phyloP scores from a whole-genome alignment of 2,888 invertebrate genomes.

The Oxyteleia sp. region DNA sequence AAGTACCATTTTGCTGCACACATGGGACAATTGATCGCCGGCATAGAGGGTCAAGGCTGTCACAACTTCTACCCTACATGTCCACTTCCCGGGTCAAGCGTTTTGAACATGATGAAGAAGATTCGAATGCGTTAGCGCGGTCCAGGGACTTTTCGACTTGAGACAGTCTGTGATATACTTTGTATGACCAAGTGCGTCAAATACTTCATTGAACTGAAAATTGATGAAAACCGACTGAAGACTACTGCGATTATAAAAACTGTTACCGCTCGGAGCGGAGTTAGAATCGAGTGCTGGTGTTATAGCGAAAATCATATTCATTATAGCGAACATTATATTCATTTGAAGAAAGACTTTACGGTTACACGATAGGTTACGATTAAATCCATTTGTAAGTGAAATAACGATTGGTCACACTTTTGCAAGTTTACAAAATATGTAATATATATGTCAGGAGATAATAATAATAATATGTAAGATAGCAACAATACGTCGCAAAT shows the following conservation, averaged over 20 bases:
- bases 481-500: constrained; percentile 52
- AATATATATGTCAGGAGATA: constrained; percentile 48
- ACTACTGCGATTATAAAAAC: no score
- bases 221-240: no score
- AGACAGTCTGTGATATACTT: constrained; percentile 77
- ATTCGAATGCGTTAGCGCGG: constrained; percentile 86
- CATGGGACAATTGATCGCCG: constrained; percentile 91
- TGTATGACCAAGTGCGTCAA: no score
- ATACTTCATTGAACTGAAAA: no score
- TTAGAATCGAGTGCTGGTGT: no score
- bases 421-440: constrained; percentile 40
- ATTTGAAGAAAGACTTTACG: no score
- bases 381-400: no score
- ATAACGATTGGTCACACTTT: constrained; percentile 10
- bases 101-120: constrained; percentile 90
- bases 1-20: constrained; percentile 91
- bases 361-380: no score
- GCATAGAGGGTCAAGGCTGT: constrained; percentile 90
- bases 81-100: constrained; percentile 90
- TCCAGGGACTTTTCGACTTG: constrained; percentile 26
- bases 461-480: no score
- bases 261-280: no score
- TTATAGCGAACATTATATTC: no score
- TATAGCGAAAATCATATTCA: no score
- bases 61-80: constrained; percentile 91